Evolutionary conservation across 2,113 vertebrate genomes (phyloP), one percentile per base, ranked within the genome.

Genomic region (Leuciscus idus): DNA sequence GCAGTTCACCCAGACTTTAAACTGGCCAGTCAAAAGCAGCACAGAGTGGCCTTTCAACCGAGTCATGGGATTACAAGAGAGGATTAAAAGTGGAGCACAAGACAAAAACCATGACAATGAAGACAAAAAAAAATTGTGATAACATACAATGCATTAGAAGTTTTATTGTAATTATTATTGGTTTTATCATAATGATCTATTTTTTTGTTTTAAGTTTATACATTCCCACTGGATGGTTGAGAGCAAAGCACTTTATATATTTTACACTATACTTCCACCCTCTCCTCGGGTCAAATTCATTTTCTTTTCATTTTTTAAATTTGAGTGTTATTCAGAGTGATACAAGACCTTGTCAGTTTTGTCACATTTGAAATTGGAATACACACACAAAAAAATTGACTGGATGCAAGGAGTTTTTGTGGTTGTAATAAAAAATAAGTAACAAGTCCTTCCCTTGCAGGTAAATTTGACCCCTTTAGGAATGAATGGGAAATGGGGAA

Each of bases 21-120:
- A 80, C 85, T 91, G 92, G 90, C 78, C 74, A 8, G 73, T 86
- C 68, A 93, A 91, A 87, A 86, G 75, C 81, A 83, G 81, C 0
- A 3, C 87, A 7, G 89, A 81, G 2, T 92, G 92, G 91, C 83
- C 87, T 50, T 73, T 88, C 73, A 91, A 72, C 83, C 86, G 74
- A 86, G n/a, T 85, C 84, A 39, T 61, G 62, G 83, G 57, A 79
- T 81, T 12, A 76, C 84, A 68, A 70, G 17, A 83, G 75, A 79
- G 59, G 57, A 70, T 39, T 13, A 28, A 64, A 43, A 78, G 6
- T 6, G 59, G 88, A 84, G 23, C 26, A 86, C 46, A 81, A 61
- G 78, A 74, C 74, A 78, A 88, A 85, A 85, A 23, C 7, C 6
- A 33, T 68, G n/a, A 61, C 4, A 11, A 36, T 9, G 23, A 61